These are phyloP conservation scores for Troides helena DNA, from an alignment of 2,888 invertebrate genomes.

Conservation along the genomic window DNA sequence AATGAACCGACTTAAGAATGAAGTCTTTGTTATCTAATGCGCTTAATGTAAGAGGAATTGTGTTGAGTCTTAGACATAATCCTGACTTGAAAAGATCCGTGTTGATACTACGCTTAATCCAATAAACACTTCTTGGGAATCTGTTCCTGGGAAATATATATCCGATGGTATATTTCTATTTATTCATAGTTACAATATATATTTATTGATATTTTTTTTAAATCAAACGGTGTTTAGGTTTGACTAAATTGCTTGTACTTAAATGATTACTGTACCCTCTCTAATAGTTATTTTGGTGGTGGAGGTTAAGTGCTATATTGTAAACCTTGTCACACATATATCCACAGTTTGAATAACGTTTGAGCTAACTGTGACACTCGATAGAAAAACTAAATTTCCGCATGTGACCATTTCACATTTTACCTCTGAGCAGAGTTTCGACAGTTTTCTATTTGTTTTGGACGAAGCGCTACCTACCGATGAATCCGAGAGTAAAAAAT, in stretches of 20 bases:
- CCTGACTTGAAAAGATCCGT: conserved; percentile 19
- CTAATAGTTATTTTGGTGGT: too few species aligned
- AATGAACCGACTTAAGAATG: not conserved
- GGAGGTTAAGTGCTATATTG: too few species aligned
- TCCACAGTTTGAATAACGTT: not conserved
- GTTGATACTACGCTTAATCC: conserved; percentile 12
- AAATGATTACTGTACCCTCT: too few species aligned
- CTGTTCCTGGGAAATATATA: too few species aligned
- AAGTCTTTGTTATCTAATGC: not conserved
- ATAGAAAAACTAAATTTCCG: not conserved
- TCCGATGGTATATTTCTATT: too few species aligned
- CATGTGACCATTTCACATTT: not conserved
- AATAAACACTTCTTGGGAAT: not conserved
- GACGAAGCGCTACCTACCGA: not conserved
- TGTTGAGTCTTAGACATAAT: conserved; percentile 18
- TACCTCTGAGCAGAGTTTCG: not conserved
- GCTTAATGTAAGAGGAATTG: conserved; percentile 6
- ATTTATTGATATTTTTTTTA: too few species aligned
- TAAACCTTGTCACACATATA: not conserved
- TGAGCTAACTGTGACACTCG: not conserved
- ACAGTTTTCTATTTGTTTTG: conserved; percentile 6
- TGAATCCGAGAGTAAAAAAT: conserved; percentile 4
- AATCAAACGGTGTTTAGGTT: too few species aligned
- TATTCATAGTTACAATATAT: too few species aligned
- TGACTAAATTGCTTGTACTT: too few species aligned